A percentile compares a stretch with the other conserved stretches of the same genome.
These are phyloP conservation scores for Arctia plantaginis DNA, from an alignment of 2,888 invertebrate species.

Conservation along the genomic window DNA sequence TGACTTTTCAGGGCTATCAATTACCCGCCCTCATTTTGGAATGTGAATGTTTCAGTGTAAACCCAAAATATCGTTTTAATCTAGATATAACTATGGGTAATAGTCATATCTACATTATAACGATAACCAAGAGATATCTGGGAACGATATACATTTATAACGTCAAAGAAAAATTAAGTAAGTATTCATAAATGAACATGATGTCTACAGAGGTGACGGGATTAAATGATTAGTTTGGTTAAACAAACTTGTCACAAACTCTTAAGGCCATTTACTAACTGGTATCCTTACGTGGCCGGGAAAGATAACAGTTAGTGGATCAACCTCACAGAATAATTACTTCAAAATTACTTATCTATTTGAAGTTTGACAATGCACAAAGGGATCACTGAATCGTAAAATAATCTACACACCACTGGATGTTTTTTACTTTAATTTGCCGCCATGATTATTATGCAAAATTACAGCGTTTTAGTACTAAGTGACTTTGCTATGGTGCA, in stretches of 20 bases:
- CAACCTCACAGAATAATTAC: neutral
- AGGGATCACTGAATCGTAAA: too few species aligned
- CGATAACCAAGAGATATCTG: neutral
- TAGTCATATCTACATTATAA: too few species aligned
- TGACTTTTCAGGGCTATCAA: constrained; percentile 56
- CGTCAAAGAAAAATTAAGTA: neutral
- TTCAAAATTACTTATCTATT: neutral
- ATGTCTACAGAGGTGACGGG: neutral
- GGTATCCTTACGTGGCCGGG: neutral
- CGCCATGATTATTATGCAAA: too few species aligned
- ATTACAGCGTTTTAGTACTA: too few species aligned
- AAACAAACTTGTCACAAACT: too few species aligned
- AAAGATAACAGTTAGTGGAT: too few species aligned
- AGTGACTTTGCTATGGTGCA: too few species aligned
- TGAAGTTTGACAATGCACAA: too few species aligned
- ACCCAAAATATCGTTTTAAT: constrained; percentile 20
- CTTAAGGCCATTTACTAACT: neutral
- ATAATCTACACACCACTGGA: too few species aligned
- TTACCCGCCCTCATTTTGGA: constrained; percentile 57
- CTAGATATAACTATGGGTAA: constrained; percentile 16
- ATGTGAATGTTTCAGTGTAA: constrained; percentile 52
- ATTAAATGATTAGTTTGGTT: too few species aligned
- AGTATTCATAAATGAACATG: neutral
- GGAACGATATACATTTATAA: neutral
- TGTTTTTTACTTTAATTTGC: too few species aligned